Evolutionary conservation across 92 coral and sea anemone genomes (phyloP), one percentile per base, ranked within the genome.

Genomic region (Actinernus sp.): DNA sequence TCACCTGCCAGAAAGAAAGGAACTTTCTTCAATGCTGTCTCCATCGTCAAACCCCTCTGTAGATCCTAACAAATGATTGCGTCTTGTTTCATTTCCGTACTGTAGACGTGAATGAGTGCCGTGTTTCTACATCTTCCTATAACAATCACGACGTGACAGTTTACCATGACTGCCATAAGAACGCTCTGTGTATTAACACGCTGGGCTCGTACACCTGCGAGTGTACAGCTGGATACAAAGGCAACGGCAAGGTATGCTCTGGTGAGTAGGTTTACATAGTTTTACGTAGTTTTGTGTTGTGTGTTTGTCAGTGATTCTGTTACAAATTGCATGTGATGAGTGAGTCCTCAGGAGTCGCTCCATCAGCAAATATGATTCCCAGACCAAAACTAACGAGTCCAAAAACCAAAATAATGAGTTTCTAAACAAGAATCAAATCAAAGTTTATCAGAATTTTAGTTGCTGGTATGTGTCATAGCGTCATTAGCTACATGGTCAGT

Each of bases 181-280:
- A 83, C 26, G 90, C 90, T 23, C 28, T 43, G 60, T 84, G 92
- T 50, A 44, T 77, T 31, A 83, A 92, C 82, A 88, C 76, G 45
- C 29, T 55, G 16, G 96, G 95, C 61, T 63, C 85, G 4, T 84
- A 74, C 41, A 41, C 58, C 28, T 81, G 88, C 44, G 41, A 58
- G 45, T 84, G 92, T 61, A 43, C 16, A 40, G 43, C 24, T 22
- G 82, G 92, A 14, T 78, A 65, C 41, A 78, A 51, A 41, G 89
- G 91, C 2, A 72, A 81, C 22, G 97, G 92, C 50, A 62, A 28
- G 33, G 38, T 56, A 18, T 81, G 96, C 27, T 49, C 71, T 34
- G 76, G 92, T 84, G 76, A 36, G 87, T 62, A 33, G 38, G n/a
- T n/a, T n/a, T n/a, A n/a, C n/a, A n/a, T n/a, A n/a, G n/a, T n/a